Evolutionary conservation across 2,113 vertebrate species (phyloP).

Genomic region (Recurvirostra avosetta): DNA sequence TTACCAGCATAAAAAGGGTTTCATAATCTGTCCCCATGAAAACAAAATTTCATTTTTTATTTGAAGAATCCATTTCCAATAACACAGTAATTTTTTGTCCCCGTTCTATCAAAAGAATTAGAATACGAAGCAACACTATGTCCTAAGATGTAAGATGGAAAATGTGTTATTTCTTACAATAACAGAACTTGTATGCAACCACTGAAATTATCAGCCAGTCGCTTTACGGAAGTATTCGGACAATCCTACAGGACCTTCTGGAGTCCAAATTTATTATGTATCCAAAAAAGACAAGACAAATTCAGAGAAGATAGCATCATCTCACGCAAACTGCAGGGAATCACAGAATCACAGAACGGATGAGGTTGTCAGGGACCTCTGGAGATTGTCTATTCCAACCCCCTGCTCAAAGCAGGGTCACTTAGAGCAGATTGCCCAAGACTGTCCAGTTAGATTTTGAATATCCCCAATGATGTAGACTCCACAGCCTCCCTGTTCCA

Average conservation of each 20-base stretch:
- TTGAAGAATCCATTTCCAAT: no score
- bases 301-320: neutral
- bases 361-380: neutral
- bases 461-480: neutral
- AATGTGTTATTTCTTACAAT: neutral
- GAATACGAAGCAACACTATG: no score
- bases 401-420: neutral
- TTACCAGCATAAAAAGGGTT: no score
- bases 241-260: neutral
- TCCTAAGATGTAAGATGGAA: no score
- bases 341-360: accelerated
- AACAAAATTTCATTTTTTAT: no score
- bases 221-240: neutral
- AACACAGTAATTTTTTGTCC: no score
- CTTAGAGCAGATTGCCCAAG: accelerated
- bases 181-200: neutral
- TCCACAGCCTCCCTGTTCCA: neutral
- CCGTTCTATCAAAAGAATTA: no score
- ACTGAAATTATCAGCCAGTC: neutral
- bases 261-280: neutral
- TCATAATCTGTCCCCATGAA: no score
- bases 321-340: neutral
- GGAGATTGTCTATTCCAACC: neutral
- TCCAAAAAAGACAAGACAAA: neutral
- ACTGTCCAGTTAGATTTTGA: neutral